These are phyloP conservation scores for Danio rerio DNA, from an alignment of 2,113 vertebrate species.

Conservation along the genomic window GRCz12tu NC_133192.1:16914501-16915000, in stretches of 20 bases:
- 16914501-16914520: not conserved
- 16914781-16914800: not conserved
- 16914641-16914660: conserved; percentile 10
- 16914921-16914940: no score
- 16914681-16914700: not conserved
- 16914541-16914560: conserved; percentile 66
- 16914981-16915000: no score
- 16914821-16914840: conserved; percentile 10
- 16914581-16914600: conserved; percentile 73
- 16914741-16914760: not conserved
- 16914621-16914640: conserved; percentile 48
- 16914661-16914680: not conserved
- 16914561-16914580: conserved; percentile 71
- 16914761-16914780: not conserved
- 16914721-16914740: not conserved
- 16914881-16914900: not conserved
- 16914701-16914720: not conserved
- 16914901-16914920: no score
- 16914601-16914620: conserved; percentile 71
- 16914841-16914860: conserved; percentile 24
- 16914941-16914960: no score
- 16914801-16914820: conserved; percentile 14
- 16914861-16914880: not conserved
- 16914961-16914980: no score
- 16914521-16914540: conserved; percentile 54